Base-by-base conservation (phyloP, 2,888 invertebrate species). In the Orgyia antiqua region DNA sequence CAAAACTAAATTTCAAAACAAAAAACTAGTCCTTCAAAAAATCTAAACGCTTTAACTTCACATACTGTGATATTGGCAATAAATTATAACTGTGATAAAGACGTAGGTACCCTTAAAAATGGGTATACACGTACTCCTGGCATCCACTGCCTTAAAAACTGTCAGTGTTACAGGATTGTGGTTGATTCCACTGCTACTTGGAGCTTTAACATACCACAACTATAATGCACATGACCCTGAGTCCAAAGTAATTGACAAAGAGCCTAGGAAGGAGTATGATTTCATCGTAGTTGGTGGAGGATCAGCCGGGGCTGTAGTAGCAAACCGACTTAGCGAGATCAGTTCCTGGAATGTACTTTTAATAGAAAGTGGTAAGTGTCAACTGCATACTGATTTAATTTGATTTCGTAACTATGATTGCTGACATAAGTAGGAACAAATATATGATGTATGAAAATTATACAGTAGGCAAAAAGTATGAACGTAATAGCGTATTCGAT, bases 241-340 rank as follows among this genome's bases (percentile, higher is more conserved):
- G 71, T 91, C 93, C 2, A 89, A 89, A 27, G 91, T 94, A 0
- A 80, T 91, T 39, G 91, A 95, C 57, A 90, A 89, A 42, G 89
- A 90, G 37, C 90, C 89, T 13, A 77, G 92, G 8, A 83, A 84
- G n/a, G 94, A 94, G 59, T 95, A 96, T 65, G 96, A 96, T 64
- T 95, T 95, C 59, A 87, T 96, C 13, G 88, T 95, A 1, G 88
- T 96, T 3, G 96, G 96, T 2, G 95, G 93, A 1, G 97, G 97
- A 1, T 95, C 95, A 0, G 96, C 96, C 0, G 96, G 96, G 0
- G 95, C 96, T 0, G 96, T 96, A 1, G 89, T 97, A 1, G 95
- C 96, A 5, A 94, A 89, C 61, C 88, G 96, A 10, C 75, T 95
- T 25, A 92, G 92, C 9, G 95, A 95, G 71, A 82, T 94, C 23